Evolutionary conservation across 1,140 invertebrate species (phyloP), one percentile per base, ranked within the genome.

Genomic region (Belonocnema kinseyi): DNA sequence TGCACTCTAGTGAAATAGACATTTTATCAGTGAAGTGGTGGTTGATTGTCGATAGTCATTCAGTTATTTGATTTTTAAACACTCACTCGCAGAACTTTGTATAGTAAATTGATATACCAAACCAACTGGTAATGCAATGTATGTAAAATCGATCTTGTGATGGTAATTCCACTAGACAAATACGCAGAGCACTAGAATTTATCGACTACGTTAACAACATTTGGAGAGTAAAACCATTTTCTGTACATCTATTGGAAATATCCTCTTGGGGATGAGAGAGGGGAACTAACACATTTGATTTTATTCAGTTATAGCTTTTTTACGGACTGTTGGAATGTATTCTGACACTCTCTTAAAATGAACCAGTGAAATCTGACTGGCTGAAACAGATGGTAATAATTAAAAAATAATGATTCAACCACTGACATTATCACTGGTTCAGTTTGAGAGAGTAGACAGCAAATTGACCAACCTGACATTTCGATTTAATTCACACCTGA

Each of bases 131-230:
- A 66, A 66, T 66, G 61, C 33, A 66, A 66, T 66, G 61, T 33
- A 66, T 66, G 61, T 33, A 66, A 66, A 66, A 66, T 66, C 26
- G 61, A 40, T 21, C 61, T 66, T 14, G 33, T 46, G 40, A 66
- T 66, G 33, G 33, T 66, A 66, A 66, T 66, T 66, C 61, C 61
- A 40, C 14, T 26, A 16, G 61, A 66, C 61, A 66, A 66, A 66
- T 66, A 40, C 8, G 16, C 26, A 40, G 16, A 33, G 61, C 26
- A 66, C 14, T 16, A 16, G 61, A 66, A 46, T 66, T 66, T 66
- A 66, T 66, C 61, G 61, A 66, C 40, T 66, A n/a, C 61, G 26
- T 66, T 66, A 66, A 66, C 14, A 66, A 40, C 33, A 40, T 66
- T 66, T 66, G 61, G 14, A 66, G 26, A 66, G 61, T 16, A 46